Conservation (phyloP, 2,113 vertebrate species). For the Pseudopodoces humilis region DNA sequence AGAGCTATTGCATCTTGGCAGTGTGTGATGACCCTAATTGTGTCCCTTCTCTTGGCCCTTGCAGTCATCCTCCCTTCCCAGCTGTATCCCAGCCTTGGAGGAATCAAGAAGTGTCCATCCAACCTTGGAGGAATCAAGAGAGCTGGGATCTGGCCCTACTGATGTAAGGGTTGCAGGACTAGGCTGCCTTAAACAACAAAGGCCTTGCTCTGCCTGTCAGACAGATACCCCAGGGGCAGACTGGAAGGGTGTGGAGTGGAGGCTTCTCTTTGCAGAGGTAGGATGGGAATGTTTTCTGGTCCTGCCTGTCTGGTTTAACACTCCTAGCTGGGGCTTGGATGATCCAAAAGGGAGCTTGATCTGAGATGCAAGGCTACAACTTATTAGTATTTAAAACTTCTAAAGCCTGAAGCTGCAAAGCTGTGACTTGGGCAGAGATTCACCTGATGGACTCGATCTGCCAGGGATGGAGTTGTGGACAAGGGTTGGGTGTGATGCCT, state of each 20-base stretch:
- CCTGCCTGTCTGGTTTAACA: constrained; percentile 39
- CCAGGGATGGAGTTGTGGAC: not conserved
- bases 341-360: constrained; percentile 15
- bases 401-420: not conserved
- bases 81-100: not conserved
- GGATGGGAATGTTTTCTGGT: constrained; percentile 5
- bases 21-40: no score
- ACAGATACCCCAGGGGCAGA: constrained; percentile 31
- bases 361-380: not conserved
- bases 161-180: not conserved
- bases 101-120: not conserved
- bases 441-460: not conserved
- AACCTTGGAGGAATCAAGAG: not conserved
- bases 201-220: not conserved
- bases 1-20: not conserved
- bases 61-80: not conserved
- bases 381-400: constrained; percentile 3
- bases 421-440: not conserved
- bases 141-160: not conserved
- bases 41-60: not conserved
- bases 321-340: not conserved
- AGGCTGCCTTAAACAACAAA: constrained; percentile 1
- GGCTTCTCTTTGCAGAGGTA: not conserved
- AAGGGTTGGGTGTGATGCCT: not conserved
- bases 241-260: constrained; percentile 17